phyloP scores from a whole-genome alignment of 2,113 vertebrate genomes.

The Lycaon pictus region DNA sequence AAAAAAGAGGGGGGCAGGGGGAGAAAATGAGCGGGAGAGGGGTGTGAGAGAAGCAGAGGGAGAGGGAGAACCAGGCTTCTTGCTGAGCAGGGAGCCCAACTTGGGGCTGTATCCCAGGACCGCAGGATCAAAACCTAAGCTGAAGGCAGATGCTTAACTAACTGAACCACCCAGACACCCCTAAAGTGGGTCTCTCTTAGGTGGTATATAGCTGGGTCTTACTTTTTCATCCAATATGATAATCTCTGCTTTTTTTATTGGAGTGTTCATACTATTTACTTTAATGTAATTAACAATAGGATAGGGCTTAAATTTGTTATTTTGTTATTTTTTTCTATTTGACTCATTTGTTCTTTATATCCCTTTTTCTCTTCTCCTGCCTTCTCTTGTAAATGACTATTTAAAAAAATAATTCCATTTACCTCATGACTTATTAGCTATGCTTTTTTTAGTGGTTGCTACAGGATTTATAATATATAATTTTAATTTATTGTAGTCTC shows the following conservation, averaged over 20 bases:
- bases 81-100: background rate
- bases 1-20: too few species aligned
- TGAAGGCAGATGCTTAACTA: background rate
- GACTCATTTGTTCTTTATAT: background rate
- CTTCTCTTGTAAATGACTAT: background rate
- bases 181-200: background rate
- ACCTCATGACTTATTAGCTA: background rate
- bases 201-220: background rate
- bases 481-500: background rate
- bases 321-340: background rate
- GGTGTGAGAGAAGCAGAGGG: too few species aligned
- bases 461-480: background rate
- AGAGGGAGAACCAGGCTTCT: background rate
- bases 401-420: background rate
- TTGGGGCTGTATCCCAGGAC: background rate
- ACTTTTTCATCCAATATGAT: background rate
- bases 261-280: background rate
- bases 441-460: background rate
- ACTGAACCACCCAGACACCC: background rate
- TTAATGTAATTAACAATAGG: background rate
- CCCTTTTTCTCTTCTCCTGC: background rate
- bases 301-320: background rate
- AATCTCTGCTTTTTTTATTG: background rate
- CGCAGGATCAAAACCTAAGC: background rate
- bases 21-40: too few species aligned